Percentiles rank a stretch among this genome's conserved stretches.
Conservation (phyloP, 2,888 invertebrate species). For the Scelioninae gen. 2 region DNA sequence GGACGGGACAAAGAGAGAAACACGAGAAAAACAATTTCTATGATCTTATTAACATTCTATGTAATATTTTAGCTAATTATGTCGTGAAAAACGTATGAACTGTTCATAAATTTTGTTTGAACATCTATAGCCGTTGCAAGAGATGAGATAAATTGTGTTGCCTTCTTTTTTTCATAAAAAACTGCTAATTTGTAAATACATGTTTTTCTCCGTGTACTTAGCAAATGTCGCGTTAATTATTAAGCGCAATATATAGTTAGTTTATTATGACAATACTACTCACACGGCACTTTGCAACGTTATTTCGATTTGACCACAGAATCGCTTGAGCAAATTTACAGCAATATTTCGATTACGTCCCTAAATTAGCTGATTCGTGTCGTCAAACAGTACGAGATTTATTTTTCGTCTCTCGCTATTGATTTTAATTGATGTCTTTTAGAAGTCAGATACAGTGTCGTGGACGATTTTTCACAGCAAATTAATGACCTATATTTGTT, state of each 20-base stretch:
- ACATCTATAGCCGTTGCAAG: no score
- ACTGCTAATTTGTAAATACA: no score
- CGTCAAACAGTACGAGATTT: not conserved
- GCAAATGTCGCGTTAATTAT: constrained; percentile 9
- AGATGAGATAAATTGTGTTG: no score
- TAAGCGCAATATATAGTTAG: constrained; percentile 18
- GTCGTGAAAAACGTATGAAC: no score
- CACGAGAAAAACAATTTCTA: no score
- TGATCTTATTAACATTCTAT: no score
- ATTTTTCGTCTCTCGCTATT: no score
- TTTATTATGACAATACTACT: constrained; percentile 16
- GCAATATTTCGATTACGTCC: constrained; percentile 6
- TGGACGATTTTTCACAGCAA: constrained; percentile 7
- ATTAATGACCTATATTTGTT: constrained; percentile 22
- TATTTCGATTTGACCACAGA: constrained; percentile 8
- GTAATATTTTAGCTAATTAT: no score
- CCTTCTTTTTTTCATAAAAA: no score
- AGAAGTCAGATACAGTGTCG: constrained; percentile 2
- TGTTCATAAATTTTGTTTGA: no score
- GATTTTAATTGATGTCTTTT: constrained; percentile 9
- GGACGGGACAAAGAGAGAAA: no score
- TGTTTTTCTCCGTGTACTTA: not conserved
- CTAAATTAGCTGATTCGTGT: constrained; percentile 1
- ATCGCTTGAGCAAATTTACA: constrained; percentile 23
- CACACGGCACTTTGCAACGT: constrained; percentile 7